Evolutionary conservation across 2,888 invertebrate species (phyloP).

Genomic region (Liposcelis brunnea): DNA sequence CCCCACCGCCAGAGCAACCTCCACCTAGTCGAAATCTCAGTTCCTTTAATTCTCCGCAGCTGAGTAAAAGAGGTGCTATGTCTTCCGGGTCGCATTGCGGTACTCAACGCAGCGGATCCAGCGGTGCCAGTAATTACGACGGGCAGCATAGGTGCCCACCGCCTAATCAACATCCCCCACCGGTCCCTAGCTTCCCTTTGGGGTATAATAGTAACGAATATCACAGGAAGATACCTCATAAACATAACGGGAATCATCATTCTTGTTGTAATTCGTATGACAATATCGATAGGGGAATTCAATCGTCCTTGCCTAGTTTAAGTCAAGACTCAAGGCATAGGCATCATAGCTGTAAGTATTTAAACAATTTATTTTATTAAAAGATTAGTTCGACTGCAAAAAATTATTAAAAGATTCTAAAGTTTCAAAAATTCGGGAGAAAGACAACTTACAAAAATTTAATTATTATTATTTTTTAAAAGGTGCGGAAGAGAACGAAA

Average conservation of each 20-base stretch:
- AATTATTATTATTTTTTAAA: not conserved
- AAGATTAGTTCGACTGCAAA: too few relatives aligned
- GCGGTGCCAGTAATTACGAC: conserved; percentile 10
- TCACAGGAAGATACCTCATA: conserved; percentile 1
- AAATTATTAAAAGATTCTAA: too few relatives aligned
- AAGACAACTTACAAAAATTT: not conserved
- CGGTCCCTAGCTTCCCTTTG: conserved; percentile 15
- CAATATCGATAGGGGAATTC: conserved; percentile 30
- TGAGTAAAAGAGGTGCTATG: not conserved
- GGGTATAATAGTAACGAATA: conserved; percentile 12
- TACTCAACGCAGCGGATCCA: not conserved
- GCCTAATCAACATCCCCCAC: conserved; percentile 15
- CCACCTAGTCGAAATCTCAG: conserved; percentile 15
- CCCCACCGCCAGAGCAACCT: conserved; percentile 20
- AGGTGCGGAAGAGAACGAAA: not conserved
- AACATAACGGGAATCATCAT: conserved; percentile 5
- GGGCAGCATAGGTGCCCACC: conserved; percentile 10
- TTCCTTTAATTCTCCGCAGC: conserved; percentile 12
- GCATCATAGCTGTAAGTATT: too few relatives aligned
- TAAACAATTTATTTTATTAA: too few relatives aligned
- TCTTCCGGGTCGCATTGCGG: not conserved
- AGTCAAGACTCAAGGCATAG: not conserved
- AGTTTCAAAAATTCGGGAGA: too few relatives aligned
- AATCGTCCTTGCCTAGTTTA: conserved; percentile 30
- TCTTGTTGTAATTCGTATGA: conserved; percentile 13